Conservation (phyloP, 1,140 invertebrate genomes). For the Psilanteris sp. region DNA sequence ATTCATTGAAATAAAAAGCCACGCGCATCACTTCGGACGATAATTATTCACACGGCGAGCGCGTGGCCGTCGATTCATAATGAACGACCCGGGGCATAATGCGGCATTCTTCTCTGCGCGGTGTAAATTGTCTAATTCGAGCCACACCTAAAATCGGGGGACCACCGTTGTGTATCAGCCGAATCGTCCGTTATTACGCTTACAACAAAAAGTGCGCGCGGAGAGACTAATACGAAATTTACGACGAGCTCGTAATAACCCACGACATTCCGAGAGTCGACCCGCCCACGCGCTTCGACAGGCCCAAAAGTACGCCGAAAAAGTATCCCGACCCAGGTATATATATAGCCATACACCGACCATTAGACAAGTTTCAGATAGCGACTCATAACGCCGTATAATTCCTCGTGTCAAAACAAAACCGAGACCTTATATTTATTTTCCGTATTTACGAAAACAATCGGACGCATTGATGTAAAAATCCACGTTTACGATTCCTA, state of each 20-base stretch:
- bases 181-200: slow-evolving; percentile 13
- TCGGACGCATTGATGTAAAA: slow-evolving; percentile 26
- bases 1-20: neutral
- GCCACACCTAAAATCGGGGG: too few relatives aligned
- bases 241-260: slow-evolving; percentile 67
- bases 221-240: slow-evolving; percentile 64
- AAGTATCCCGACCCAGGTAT: neutral
- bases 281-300: slow-evolving; percentile 53
- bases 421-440: slow-evolving; percentile 17
- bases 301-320: slow-evolving; percentile 1
- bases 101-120: too few relatives aligned
- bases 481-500: slow-evolving; percentile 43
- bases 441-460: slow-evolving; percentile 33
- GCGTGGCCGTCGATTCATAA: neutral
- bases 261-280: slow-evolving; percentile 63
- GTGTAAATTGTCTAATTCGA: too few relatives aligned
- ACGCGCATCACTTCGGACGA: neutral
- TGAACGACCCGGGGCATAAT: too few relatives aligned
- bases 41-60: slow-evolving; percentile 13
- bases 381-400: slow-evolving; percentile 14
- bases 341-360: neutral
- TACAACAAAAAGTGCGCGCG: slow-evolving; percentile 9
- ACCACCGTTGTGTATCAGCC: slow-evolving; percentile 1
- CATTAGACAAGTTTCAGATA: slow-evolving; percentile 15
- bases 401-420: slow-evolving; percentile 41